A percentile compares a stretch with the other conserved stretches of the same genome.
Evolutionary conservation across 2,888 invertebrate species (phyloP).

Genomic region (Dyspetes luteomarginatus): DNA sequence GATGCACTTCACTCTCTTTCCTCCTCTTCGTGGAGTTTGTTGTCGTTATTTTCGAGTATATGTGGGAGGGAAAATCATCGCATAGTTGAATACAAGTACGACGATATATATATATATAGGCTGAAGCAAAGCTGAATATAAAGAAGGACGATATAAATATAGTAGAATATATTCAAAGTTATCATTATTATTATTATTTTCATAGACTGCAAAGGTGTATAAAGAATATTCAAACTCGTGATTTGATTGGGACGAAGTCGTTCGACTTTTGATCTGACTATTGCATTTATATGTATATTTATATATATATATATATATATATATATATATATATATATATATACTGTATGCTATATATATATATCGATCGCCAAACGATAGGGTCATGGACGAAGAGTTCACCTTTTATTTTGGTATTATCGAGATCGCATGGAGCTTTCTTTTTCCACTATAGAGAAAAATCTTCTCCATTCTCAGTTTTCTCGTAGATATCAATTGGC

Average conservation of each 20-base stretch:
- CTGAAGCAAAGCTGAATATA: background rate
- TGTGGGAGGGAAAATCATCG: background rate
- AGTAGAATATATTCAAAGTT: background rate
- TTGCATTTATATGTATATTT: constrained; percentile 2
- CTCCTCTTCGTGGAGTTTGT: background rate
- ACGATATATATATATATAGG: background rate
- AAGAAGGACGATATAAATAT: background rate
- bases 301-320: background rate
- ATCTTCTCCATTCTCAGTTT: background rate
- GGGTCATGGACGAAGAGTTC: constrained; percentile 14
- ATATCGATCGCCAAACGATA: too few relatives aligned
- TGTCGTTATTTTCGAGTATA: constrained; percentile 11
- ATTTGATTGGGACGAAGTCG: constrained; percentile 56
- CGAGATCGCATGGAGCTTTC: constrained; percentile 39
- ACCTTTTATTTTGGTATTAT: constrained; percentile 62
- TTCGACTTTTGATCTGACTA: constrained; percentile 53
- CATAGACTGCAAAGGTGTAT: background rate
- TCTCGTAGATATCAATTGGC: constrained; percentile 42
- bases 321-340: background rate
- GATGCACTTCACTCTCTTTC: background rate
- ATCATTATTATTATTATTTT: constrained; percentile 4
- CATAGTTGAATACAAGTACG: constrained; percentile 21
- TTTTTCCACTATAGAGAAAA: background rate
- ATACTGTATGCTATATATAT: too few relatives aligned
- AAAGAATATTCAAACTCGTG: constrained; percentile 10